A percentile compares a stretch with the other conserved stretches of the same genome.
Conservation (phyloP, 2,797 vertebrate species). For the Pseudochirops corinnae region DNA sequence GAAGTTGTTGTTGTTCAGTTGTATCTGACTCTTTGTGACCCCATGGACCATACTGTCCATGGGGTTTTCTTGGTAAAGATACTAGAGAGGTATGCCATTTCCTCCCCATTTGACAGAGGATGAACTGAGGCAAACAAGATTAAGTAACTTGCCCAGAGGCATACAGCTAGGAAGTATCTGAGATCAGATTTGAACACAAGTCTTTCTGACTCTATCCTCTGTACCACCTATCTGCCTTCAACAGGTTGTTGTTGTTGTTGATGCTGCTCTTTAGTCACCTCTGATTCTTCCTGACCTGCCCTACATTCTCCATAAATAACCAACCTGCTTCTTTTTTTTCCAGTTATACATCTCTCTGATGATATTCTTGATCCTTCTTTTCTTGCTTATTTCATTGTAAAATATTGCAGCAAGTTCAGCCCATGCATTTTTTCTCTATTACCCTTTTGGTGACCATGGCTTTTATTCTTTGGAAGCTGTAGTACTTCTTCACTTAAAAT, state of each 20-base stretch:
- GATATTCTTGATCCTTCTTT: too few relatives aligned
- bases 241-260: not conserved
- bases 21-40: not conserved
- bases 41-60: not conserved
- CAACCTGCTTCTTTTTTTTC: too few relatives aligned
- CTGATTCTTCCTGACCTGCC: not conserved
- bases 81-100: not conserved
- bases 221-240: not conserved
- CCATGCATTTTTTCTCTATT: too few relatives aligned
- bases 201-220: not conserved
- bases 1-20: not conserved
- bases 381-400: too few relatives aligned
- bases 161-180: not conserved
- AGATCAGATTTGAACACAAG: not conserved
- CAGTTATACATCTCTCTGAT: too few relatives aligned
- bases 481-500: too few relatives aligned
- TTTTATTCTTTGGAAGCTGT: too few relatives aligned
- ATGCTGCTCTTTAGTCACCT: not conserved
- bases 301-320: not conserved
- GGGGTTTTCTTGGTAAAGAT: not conserved
- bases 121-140: not conserved
- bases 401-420: too few relatives aligned
- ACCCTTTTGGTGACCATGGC: too few relatives aligned
- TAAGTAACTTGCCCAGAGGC: not conserved
- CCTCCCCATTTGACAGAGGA: not conserved